phyloP scores from a whole-genome alignment of 2,888 invertebrate species.

The Drosophila greeni region DNA sequence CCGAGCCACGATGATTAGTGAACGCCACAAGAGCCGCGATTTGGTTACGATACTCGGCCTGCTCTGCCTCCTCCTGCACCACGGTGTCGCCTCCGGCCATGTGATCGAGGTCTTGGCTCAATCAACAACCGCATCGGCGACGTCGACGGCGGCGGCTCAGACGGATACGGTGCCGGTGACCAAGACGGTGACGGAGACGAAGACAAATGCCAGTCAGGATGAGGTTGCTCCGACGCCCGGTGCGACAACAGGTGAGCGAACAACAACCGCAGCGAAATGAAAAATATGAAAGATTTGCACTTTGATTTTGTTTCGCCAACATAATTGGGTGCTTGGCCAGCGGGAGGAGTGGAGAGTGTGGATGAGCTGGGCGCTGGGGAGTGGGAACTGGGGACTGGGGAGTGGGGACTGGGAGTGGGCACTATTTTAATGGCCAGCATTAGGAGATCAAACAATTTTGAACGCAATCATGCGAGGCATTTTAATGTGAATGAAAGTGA shows the following conservation, averaged over 20 bases:
- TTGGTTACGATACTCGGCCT: slow-evolving; percentile 72
- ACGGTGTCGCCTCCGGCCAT: slow-evolving; percentile 36
- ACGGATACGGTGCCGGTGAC: slow-evolving; percentile 20
- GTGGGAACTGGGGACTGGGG: not conserved
- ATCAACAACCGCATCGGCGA: slow-evolving; percentile 40
- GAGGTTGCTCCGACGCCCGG: slow-evolving; percentile 62
- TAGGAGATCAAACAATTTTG: slow-evolving; percentile 74
- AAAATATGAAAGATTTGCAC: slow-evolving; percentile 71
- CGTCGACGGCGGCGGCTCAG: slow-evolving; percentile 26
- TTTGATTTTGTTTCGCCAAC: slow-evolving; percentile 69
- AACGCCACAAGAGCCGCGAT: slow-evolving; percentile 75
- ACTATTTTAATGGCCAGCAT: slow-evolving; percentile 69
- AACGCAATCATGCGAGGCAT: slow-evolving; percentile 74
- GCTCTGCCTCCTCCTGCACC: slow-evolving; percentile 36
- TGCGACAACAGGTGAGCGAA: slow-evolving; percentile 64
- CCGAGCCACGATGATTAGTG: slow-evolving; percentile 69
- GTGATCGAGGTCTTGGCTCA: slow-evolving; percentile 65
- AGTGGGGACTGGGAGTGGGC: slow-evolving; percentile 20
- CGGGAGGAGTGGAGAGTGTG: slow-evolving; percentile 1
- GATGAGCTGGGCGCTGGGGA: slow-evolving; percentile 7
- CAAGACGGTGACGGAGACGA: slow-evolving; percentile 31
- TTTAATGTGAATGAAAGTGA: slow-evolving; percentile 75
- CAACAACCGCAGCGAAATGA: slow-evolving; percentile 60
- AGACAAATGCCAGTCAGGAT: slow-evolving; percentile 59
- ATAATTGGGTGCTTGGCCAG: slow-evolving; percentile 57